phyloP scores from a whole-genome alignment of 1,140 invertebrate genomes.

The Gonatopus flavifemur region DNA sequence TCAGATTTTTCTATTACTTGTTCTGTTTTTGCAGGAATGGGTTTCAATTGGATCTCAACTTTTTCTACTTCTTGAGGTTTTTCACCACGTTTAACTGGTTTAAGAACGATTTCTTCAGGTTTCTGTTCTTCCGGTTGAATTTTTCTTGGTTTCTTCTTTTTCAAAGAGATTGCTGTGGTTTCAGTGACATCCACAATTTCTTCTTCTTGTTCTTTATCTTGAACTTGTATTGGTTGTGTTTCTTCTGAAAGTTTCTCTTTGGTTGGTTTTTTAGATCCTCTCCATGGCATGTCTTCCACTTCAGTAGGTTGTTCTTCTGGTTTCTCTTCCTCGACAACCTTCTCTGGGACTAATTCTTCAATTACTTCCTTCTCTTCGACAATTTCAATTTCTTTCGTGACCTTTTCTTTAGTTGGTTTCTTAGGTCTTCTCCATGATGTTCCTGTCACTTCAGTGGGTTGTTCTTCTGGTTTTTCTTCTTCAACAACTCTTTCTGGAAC shows the following conservation, averaged over 20 bases:
- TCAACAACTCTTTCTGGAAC: conserved; percentile 6
- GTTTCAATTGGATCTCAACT: conserved; percentile 51
- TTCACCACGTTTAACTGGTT: conserved; percentile 50
- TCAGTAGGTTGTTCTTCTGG: conserved; percentile 44
- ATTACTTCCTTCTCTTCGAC: conserved; percentile 1
- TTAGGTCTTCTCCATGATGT: conserved; percentile 14
- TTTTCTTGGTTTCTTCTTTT: conserved; percentile 10
- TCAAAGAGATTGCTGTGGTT: no score
- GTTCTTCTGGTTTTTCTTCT: neutral
- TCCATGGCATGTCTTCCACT: no score
- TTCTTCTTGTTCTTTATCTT: conserved; percentile 47
- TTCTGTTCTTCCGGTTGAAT: conserved; percentile 42
- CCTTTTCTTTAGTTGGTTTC: conserved; percentile 9
- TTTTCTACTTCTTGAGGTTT: conserved; percentile 34
- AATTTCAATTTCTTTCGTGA: conserved; percentile 1
- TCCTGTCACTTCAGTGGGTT: conserved; percentile 3
- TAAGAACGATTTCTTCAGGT: conserved; percentile 52
- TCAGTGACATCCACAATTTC: conserved; percentile 18
- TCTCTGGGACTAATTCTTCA: conserved; percentile 13
- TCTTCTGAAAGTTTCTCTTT: conserved; percentile 53
- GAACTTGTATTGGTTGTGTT: conserved; percentile 18
- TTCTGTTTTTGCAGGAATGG: conserved; percentile 37
- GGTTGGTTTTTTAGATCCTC: conserved; percentile 49
- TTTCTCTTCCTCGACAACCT: conserved; percentile 31
- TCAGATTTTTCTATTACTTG: neutral